Percentiles rank a stretch among this genome's conserved stretches.
phyloP scores from a whole-genome alignment of 1,140 invertebrate genomes.

The Drosophila mayri region DNA sequence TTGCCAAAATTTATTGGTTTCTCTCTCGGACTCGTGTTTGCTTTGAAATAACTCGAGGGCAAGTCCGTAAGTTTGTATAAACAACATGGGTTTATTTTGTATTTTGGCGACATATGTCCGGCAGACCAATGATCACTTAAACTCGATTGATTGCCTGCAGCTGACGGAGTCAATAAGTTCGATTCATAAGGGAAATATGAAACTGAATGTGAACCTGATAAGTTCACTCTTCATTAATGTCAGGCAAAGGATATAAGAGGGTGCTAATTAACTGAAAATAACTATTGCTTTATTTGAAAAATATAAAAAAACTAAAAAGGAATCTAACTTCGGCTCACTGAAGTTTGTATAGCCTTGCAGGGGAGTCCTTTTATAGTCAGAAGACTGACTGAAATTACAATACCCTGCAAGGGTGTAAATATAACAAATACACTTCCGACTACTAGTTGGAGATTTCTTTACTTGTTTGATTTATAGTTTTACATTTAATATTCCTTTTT shows the following conservation, averaged over 20 bases:
- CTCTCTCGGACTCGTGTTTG: slow-evolving; percentile 6
- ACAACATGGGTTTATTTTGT: slow-evolving; percentile 13
- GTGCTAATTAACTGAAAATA: not conserved
- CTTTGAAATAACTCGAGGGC: slow-evolving; percentile 4
- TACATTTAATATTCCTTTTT: too few species aligned
- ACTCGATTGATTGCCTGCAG: slow-evolving; percentile 13
- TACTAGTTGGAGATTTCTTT: too few species aligned
- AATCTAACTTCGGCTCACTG: too few species aligned
- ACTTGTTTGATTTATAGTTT: too few species aligned
- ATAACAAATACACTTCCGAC: not conserved
- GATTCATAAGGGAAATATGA: slow-evolving; percentile 5
- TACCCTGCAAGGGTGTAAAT: too few species aligned
- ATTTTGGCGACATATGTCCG: slow-evolving; percentile 19
- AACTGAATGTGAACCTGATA: slow-evolving; percentile 3
- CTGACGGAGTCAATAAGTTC: slow-evolving; percentile 1
- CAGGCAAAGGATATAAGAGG: not conserved
- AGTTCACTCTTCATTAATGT: not conserved
- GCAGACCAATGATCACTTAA: slow-evolving; percentile 9
- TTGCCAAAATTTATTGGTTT: slow-evolving; percentile 15
- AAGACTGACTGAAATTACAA: too few species aligned
- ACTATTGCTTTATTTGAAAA: not conserved
- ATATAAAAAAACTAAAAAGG: too few species aligned
- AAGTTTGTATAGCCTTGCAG: too few species aligned
- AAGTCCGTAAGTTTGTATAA: slow-evolving; percentile 6
- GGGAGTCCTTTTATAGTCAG: too few species aligned